phyloP scores from a whole-genome alignment of 2,888 invertebrate genomes.

The Byasa hedistus region DNA sequence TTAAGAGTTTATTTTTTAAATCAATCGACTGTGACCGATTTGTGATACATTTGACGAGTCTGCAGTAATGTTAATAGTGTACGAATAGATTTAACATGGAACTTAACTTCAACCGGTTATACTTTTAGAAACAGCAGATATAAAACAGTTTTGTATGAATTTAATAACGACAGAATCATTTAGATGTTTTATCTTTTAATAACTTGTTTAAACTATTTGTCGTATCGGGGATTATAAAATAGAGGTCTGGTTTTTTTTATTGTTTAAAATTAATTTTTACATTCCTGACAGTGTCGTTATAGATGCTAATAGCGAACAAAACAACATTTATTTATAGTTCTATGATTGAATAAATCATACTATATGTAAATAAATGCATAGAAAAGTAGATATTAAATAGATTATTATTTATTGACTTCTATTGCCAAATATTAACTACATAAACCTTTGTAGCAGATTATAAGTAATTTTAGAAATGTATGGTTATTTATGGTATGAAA shows the following conservation, averaged over 20 bases:
- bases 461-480: constrained; percentile 2
- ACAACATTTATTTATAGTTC: neutral
- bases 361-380: neutral
- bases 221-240: neutral
- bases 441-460: constrained; percentile 9
- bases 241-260: neutral
- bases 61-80: constrained; percentile 12
- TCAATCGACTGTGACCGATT: constrained; percentile 33
- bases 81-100: neutral
- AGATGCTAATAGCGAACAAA: neutral
- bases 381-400: constrained; percentile 7
- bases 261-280: neutral
- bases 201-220: neutral
- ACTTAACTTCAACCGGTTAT: neutral
- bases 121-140: neutral
- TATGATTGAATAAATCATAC: neutral
- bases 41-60: constrained; percentile 33
- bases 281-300: neutral
- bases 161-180: neutral
- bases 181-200: neutral
- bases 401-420: constrained; percentile 10
- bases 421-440: constrained; percentile 16
- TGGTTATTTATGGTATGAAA: constrained; percentile 11
- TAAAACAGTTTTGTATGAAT: neutral
- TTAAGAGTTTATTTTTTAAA: constrained; percentile 7